Evolutionary conservation across 2,888 invertebrate genomes (phyloP).

Genomic region (Pollenia griseotomentosa): DNA sequence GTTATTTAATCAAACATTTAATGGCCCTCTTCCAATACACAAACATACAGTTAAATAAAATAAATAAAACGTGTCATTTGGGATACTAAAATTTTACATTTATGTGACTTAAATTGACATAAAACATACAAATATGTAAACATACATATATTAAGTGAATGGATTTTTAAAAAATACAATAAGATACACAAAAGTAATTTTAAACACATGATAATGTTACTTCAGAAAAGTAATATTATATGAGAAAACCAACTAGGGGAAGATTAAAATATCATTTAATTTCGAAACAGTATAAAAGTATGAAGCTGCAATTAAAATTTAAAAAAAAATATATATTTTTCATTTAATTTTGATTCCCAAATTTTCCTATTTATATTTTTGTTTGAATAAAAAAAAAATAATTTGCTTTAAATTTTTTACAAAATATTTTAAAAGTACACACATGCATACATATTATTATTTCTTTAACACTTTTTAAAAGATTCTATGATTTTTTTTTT

Average conservation of each 20-base stretch:
- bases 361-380: too few relatives aligned
- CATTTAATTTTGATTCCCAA: too few relatives aligned
- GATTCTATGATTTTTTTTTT: not conserved
- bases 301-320: not conserved
- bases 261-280: not conserved
- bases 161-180: not conserved
- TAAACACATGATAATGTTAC: not conserved
- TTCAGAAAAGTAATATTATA: constrained; percentile 7
- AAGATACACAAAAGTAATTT: not conserved
- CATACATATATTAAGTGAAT: not conserved
- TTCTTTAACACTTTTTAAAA: constrained; percentile 5
- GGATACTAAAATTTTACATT: constrained; percentile 69
- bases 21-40: constrained; percentile 50
- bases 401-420: too few relatives aligned
- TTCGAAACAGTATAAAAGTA: not conserved
- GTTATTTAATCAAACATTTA: constrained; percentile 70
- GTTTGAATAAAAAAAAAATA: too few relatives aligned
- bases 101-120: constrained; percentile 64
- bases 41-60: constrained; percentile 50
- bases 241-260: not conserved
- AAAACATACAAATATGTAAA: constrained; percentile 45
- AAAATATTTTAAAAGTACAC: too few relatives aligned
- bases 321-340: not conserved
- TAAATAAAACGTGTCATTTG: constrained; percentile 62
- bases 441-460: too few relatives aligned